Evolutionary conservation across 2,113 vertebrate genomes (phyloP).

Genomic region (Columba janthina): DNA sequence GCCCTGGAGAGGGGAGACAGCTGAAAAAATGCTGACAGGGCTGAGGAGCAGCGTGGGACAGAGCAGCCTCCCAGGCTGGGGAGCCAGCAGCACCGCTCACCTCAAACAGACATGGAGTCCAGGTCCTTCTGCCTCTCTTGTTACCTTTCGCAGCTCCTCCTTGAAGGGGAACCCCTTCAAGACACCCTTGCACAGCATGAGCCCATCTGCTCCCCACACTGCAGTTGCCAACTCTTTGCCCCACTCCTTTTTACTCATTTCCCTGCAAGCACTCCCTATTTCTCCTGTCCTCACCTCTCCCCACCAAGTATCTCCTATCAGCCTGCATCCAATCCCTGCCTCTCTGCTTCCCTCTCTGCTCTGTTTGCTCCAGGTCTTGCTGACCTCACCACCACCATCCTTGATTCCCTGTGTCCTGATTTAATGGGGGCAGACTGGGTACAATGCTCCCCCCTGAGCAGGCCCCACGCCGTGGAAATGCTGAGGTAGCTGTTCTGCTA

Average conservation of each 20-base stretch:
- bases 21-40: neutral
- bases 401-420: neutral
- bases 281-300: neutral
- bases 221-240: neutral
- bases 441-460: neutral
- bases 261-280: neutral
- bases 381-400: neutral
- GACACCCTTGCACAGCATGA: neutral
- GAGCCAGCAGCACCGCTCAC: fast-evolving
- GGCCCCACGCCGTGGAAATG: fast-evolving
- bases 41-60: neutral
- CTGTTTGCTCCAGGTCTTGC: neutral
- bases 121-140: neutral
- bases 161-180: neutral
- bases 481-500: neutral
- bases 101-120: fast-evolving
- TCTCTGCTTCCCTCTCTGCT: neutral
- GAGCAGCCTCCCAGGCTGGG: neutral
- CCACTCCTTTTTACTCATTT: neutral
- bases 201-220: neutral
- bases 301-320: neutral
- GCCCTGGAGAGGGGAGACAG: neutral
- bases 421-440: neutral
- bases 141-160: neutral
- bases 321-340: neutral